Conservation (phyloP, 2,113 vertebrate genomes). For the Pionites leucogaster region DNA sequence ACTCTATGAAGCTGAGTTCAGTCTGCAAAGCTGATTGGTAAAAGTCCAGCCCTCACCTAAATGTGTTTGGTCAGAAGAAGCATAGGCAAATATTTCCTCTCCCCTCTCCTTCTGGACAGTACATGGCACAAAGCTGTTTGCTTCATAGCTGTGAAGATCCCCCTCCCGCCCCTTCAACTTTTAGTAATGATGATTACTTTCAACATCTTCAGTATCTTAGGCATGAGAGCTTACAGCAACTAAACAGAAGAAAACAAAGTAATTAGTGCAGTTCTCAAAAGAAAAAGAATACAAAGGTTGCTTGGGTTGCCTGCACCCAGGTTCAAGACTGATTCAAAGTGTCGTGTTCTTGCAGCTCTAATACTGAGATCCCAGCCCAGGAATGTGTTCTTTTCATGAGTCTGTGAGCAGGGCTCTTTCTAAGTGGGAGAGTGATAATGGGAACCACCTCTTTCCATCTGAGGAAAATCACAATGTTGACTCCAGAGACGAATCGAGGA, state of each 20-base stretch:
- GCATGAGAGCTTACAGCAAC: slow-evolving; percentile 80
- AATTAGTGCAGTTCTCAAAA: slow-evolving; percentile 77
- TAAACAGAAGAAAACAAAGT: slow-evolving; percentile 67
- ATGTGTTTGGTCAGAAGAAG: slow-evolving; percentile 62
- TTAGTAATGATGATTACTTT: not conserved
- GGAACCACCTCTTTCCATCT: not conserved
- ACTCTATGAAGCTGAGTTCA: slow-evolving; percentile 42
- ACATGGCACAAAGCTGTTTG: slow-evolving; percentile 61
- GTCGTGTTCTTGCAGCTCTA: slow-evolving; percentile 71
- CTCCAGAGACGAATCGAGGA: slow-evolving; percentile 94
- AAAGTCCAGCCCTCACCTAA: slow-evolving; percentile 40
- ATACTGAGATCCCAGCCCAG: slow-evolving; percentile 57
- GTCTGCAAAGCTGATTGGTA: slow-evolving; percentile 3
- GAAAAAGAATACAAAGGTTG: slow-evolving; percentile 51
- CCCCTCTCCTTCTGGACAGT: slow-evolving; percentile 49
- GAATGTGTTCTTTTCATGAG: slow-evolving; percentile 1
- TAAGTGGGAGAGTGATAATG: not conserved
- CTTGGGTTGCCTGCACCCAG: slow-evolving; percentile 83
- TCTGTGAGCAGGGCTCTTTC: not conserved
- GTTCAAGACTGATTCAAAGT: slow-evolving; percentile 67
- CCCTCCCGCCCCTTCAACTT: not conserved
- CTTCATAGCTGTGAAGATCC: slow-evolving; percentile 60
- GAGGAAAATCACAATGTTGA: slow-evolving; percentile 84
- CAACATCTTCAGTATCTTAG: slow-evolving; percentile 74
- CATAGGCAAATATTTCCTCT: slow-evolving; percentile 23